Evolutionary conservation across 2,888 invertebrate species (phyloP).

Genomic region (Dromius quadrimaculatus): DNA sequence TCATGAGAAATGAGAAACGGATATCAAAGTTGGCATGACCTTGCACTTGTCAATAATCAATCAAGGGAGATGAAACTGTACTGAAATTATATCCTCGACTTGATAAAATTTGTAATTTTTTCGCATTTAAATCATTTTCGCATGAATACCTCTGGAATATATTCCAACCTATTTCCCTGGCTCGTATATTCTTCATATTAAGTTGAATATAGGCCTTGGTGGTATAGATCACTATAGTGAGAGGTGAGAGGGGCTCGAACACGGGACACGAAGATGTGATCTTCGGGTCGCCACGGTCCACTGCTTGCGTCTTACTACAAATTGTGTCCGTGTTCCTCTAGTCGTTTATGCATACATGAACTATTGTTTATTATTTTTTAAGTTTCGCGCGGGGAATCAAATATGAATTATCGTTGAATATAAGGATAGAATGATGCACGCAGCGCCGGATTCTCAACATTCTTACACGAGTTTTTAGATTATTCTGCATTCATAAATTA

Average conservation of each 20-base stretch:
- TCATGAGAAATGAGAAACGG: neutral
- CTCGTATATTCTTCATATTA: slow-evolving; percentile 5
- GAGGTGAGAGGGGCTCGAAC: neutral
- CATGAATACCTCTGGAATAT: neutral
- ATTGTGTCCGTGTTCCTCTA: slow-evolving; percentile 61
- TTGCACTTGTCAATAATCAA: slow-evolving; percentile 46
- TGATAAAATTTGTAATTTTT: too few species aligned
- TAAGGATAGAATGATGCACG: too few species aligned
- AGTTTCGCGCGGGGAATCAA: slow-evolving; percentile 59
- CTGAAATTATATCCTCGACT: neutral
- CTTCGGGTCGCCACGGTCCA: slow-evolving; percentile 62
- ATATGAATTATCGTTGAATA: slow-evolving; percentile 65
- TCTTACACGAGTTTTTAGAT: too few species aligned
- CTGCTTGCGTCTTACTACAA: slow-evolving; percentile 60
- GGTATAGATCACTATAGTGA: slow-evolving; percentile 2
- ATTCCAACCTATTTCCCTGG: neutral
- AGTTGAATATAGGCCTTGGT: slow-evolving; percentile 3
- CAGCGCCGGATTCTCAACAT: too few species aligned
- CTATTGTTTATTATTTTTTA: slow-evolving; percentile 64
- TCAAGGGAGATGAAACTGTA: too few species aligned
- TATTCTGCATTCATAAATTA: too few species aligned
- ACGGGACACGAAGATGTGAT: slow-evolving; percentile 18
- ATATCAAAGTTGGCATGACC: slow-evolving; percentile 45
- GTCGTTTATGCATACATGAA: slow-evolving; percentile 64
- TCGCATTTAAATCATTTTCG: neutral